Base-by-base conservation (phyloP, 1,140 invertebrate species). In the Sipha flava region DNA sequence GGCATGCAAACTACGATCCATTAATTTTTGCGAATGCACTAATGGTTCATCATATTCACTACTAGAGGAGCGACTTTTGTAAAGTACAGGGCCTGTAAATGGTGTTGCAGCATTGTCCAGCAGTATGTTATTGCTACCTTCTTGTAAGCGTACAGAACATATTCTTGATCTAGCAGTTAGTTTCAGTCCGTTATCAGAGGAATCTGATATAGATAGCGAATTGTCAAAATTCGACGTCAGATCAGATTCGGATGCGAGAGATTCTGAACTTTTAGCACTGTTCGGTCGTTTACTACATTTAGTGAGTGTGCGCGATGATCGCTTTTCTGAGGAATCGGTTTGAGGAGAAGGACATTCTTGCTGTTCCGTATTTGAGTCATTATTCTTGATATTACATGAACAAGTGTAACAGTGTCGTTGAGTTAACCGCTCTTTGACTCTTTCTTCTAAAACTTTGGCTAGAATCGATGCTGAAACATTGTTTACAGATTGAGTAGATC, bases 381-480 rank as follows among this genome's bases (percentile, higher is more conserved):
- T 23, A 64, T 3, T 52, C 34, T 52, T 70, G 23, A n/a, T 23
- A 37, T 21, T 88, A 85, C 93, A 95, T 54, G 89, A 90, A 83
- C 93, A 94, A 1, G 91, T 93, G 81, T 92, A 90, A 85, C 93
- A 94, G 83, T 95, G 94, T 84, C 92, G 93, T 10, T 10, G 90
- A 88, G 66, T 87, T 85, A 81, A 86, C 82, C 89, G 91, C 86
- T 89, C 92, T 87, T 89, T 93, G 84, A 88, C 92, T 84, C 89
- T 88, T 82, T 96, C 95, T 85, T 96, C 93, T 37, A 98, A 87
- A 59, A 97, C 93, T 88, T 96, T 95, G 3, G 95, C 95, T 90
- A 98, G 95, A 64, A 97, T 91, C 18, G 94, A 92, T 43, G 94
- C 94, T 12, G 95, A 96, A 29, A 98, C 94, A 82, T 93, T 91